Base-by-base conservation (phyloP, 2,888 invertebrate genomes). In the Neria commutata region DNA sequence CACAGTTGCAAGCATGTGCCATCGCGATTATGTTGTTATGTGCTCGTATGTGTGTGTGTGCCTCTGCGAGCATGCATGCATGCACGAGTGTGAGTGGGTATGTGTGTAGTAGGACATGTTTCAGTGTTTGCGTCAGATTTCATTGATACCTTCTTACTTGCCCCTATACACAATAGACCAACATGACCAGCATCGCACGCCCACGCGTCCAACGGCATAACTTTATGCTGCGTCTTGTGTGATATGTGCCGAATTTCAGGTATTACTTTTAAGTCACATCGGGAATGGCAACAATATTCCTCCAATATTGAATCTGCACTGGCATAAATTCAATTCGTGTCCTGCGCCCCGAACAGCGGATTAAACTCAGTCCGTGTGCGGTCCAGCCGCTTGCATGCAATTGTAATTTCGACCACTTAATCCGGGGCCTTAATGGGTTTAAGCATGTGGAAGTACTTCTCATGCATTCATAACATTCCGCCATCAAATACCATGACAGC, bases 131-230 rank as follows among this genome's bases (percentile, higher is more conserved):
- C 61, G 55, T 50, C 69, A 67, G 65, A 63, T 67, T 71, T 72
- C 68, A 70, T 74, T 73, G 70, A 73, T 71, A 54, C 68, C 60
- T 56, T 68, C 65, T 68, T 48, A 60, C 58, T 48, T 52, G 58
- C 42, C 17, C 23, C 29, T 42, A n/a, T n/a, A n/a, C n/a, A n/a
- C n/a, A n/a, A n/a, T n/a, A n/a, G n/a, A n/a, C n/a, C n/a, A n/a
- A n/a, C 14, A 42, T 42, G 17, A 14, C 11, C n/a, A 14, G 29
- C 29, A 4, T 37, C 37, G 6, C 37, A 37, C 37, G 4, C 37
- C 37, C 6, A n/a, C 37, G 4, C 4, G 11, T n/a, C 4, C 37
- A 8, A 8, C 37, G n/a, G 37, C 37, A 37, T 14, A n/a, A n/a
- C n/a, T n/a, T n/a, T n/a, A n/a, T n/a, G 16, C 37, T n/a, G 10